phyloP scores from a whole-genome alignment of 2,888 invertebrate species.

The Pristionchus fissidentatus region DNA sequence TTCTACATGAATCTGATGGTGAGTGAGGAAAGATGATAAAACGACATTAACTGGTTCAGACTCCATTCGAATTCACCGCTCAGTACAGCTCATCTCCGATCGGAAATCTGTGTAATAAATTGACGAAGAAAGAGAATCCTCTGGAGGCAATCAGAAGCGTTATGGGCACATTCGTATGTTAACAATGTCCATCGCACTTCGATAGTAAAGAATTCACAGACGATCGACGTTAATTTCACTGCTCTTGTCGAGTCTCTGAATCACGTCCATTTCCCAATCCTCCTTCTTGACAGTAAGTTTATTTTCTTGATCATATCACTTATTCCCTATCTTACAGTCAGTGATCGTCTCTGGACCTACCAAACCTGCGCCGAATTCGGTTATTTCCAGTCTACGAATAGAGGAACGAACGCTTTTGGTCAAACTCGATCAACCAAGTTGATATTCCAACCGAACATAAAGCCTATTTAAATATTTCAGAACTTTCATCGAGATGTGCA shows the following conservation, averaged over 20 bases:
- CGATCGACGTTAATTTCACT: constrained; percentile 1
- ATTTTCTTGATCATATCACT: neutral
- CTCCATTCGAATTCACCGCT: too few species aligned
- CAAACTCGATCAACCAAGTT: neutral
- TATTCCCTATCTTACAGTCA: neutral
- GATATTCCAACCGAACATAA: neutral
- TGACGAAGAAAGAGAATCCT: too few species aligned
- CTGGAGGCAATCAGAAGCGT: neutral
- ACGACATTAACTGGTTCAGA: too few species aligned
- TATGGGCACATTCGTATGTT: too few species aligned
- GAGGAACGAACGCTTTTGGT: constrained; percentile 38
- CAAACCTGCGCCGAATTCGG: constrained; percentile 47
- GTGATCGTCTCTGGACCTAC: constrained; percentile 6
- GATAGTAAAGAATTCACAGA: too few species aligned
- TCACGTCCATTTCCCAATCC: neutral
- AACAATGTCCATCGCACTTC: too few species aligned
- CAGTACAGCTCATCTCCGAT: too few species aligned
- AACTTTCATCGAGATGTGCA: constrained; percentile 4
- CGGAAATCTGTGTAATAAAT: too few species aligned
- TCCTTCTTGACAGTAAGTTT: neutral
- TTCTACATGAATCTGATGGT: neutral
- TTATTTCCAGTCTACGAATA: constrained; percentile 20
- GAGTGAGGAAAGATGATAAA: neutral
- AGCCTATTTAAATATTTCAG: neutral
- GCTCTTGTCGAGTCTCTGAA: neutral